Evolutionary conservation across 2,113 vertebrate species (phyloP), one percentile per base, ranked within the genome.

Genomic region (Gasterosteus aculeatus): DNA sequence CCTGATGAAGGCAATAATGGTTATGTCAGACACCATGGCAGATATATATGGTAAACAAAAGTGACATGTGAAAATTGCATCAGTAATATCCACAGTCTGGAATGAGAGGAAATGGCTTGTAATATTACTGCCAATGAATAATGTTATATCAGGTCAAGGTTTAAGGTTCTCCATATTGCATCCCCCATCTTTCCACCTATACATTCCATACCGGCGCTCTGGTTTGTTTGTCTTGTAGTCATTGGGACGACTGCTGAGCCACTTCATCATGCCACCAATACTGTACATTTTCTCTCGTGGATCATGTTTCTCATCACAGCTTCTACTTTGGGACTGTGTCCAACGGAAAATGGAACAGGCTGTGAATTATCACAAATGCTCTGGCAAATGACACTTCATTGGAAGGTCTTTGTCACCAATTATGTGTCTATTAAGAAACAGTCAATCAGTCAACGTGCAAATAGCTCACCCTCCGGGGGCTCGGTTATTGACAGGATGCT

Each of bases 351-450:
- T 92, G 90, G 92, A 90, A 91, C 92, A 91, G 92, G 85, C 93
- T 93, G 92, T 94, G 93, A 95, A 92, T 94, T 94, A 94, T 94
- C 92, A 91, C 94, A 92, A 93, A 93, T 87, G 92, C 92, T 92
- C 92, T 88, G 92, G 92, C 93, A 93, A 94, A 93, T 95, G 95
- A 95, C 95, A 95, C 95, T 95, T 95, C 90, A 95, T 97, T 94
- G 95, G 94, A 97, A 97, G 95, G 95, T 96, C 96, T 97, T 97
- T 97, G 96, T 97, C 96, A 96, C 96, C 96, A 98, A 98, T 98
- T 98, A 98, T 94, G 91, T 97, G 97, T 98, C 97, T 97, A 97
- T 99, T 99, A 98, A 98, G 95, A 94, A 96, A 92, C 93, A 97
- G 96, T 98, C 97, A 97, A 96, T 98, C 96, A 96, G 95, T 93